Conservation (phyloP, 2,888 invertebrate genomes). For the Tipula helvola region DNA sequence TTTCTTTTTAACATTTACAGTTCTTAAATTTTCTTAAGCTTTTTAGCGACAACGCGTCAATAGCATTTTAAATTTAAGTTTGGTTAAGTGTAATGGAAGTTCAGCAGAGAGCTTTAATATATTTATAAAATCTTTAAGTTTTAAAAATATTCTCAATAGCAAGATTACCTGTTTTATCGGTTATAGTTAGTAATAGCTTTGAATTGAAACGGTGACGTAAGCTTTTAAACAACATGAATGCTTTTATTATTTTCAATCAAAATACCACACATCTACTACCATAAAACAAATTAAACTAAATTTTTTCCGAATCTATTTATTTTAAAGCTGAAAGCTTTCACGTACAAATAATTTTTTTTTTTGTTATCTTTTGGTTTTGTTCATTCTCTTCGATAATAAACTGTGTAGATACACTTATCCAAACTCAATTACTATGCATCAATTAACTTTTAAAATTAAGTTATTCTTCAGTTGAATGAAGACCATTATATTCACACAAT, state of each 20-base stretch:
- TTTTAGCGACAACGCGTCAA: no score
- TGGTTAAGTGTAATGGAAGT: no score
- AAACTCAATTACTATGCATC: neutral
- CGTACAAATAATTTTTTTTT: neutral
- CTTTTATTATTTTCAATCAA: neutral
- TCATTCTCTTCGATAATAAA: neutral
- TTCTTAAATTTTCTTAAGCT: no score
- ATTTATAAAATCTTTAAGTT: no score
- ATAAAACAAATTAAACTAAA: neutral
- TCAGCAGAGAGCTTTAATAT: no score
- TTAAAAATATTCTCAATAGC: no score
- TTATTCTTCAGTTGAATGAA: neutral
- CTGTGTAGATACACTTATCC: neutral
- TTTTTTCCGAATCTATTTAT: neutral
- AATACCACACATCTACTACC: neutral
- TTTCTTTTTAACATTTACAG: no score
- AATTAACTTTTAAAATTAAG: neutral
- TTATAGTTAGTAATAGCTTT: no score
- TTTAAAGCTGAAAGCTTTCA: neutral
- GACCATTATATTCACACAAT: neutral
- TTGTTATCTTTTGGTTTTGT: neutral
- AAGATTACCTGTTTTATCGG: no score
- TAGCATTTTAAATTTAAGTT: no score
- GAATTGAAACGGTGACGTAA: no score
- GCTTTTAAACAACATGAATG: neutral